phyloP scores from a whole-genome alignment of 2,113 vertebrate genomes.

The Ageneiosus marmoratus region DNA sequence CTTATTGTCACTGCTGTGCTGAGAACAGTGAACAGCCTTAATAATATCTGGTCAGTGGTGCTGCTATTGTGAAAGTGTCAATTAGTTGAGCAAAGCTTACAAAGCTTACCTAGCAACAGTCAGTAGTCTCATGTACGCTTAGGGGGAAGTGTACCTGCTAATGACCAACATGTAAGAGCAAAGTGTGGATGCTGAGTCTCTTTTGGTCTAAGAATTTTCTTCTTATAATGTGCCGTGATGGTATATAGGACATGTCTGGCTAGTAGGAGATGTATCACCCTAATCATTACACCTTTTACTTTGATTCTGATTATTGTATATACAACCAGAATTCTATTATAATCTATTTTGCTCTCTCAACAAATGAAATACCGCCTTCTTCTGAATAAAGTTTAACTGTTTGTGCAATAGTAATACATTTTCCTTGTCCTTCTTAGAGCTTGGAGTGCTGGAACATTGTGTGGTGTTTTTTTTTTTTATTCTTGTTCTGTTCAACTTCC shows the following conservation, averaged over 20 bases:
- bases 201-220: background rate
- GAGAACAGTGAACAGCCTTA: background rate
- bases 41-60: background rate
- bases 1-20: background rate
- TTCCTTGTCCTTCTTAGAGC: background rate
- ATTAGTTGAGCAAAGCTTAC: background rate
- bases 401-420: background rate
- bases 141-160: background rate
- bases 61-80: background rate
- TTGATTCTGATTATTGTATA: constrained; percentile 16
- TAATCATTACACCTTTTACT: background rate
- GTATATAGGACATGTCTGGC: background rate
- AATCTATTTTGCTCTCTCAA: constrained; percentile 33
- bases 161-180: background rate
- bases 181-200: background rate
- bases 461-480: background rate
- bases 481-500: background rate
- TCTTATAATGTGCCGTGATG: background rate
- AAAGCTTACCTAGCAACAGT: background rate
- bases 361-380: constrained; percentile 22
- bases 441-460: background rate
- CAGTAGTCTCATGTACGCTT: background rate
- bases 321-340: constrained; percentile 13
- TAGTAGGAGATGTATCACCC: background rate
- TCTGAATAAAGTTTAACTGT: constrained; percentile 42